Percentiles rank a stretch among this genome's conserved stretches.
Evolutionary conservation across 2,888 invertebrate genomes (phyloP).

Genomic region (Orthosia incerta): DNA sequence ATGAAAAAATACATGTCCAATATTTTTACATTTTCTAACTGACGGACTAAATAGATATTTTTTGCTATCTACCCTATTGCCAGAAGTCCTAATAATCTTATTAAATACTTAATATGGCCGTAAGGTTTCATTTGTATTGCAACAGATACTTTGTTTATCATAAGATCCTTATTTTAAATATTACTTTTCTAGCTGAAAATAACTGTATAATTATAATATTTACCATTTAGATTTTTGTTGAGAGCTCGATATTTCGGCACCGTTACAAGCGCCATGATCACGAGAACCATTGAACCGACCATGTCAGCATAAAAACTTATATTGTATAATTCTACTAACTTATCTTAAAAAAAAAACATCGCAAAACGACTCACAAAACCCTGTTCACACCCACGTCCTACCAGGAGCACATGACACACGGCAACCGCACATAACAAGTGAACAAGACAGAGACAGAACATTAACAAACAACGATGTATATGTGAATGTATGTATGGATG

Average conservation of each 20-base stretch:
- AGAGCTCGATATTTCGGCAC: no score
- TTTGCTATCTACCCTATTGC: background rate
- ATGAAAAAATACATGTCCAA: no score
- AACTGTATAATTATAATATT: background rate
- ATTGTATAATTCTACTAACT: constrained; percentile 1
- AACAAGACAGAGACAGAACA: constrained; percentile 68
- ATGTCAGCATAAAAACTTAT: no score
- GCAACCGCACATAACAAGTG: constrained; percentile 69
- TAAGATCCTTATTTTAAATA: background rate
- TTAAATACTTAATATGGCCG: background rate
- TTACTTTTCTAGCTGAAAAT: constrained; percentile 2
- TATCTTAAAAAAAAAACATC: constrained; percentile 1
- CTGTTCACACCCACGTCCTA: constrained; percentile 61
- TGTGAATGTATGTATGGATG: constrained; percentile 80
- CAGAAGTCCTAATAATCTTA: background rate
- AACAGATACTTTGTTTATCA: background rate
- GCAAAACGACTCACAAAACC: constrained; percentile 28
- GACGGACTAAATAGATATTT: no score
- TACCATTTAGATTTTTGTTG: no score
- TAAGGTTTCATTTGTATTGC: background rate
- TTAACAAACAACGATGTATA: constrained; percentile 79
- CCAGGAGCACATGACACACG: constrained; percentile 65
- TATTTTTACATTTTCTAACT: no score
- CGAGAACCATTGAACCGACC: no score
- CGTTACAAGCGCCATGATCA: no score